phyloP scores from a whole-genome alignment of 2,113 vertebrate species.

The Todiramphus saurophagus region DNA sequence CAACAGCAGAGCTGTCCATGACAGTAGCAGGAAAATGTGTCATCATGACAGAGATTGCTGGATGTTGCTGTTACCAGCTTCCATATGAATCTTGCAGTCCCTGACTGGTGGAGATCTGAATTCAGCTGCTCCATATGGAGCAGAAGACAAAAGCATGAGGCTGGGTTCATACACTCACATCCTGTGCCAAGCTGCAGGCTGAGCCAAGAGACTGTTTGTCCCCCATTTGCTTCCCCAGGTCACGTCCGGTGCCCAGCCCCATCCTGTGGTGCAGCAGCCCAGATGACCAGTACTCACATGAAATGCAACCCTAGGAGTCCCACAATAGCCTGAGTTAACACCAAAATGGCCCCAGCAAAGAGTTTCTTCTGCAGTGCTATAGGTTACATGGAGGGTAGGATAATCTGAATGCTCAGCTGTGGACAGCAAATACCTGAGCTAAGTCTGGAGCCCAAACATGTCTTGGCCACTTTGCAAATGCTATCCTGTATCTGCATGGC shows the following conservation, averaged over 20 bases:
- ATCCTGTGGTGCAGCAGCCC: background rate
- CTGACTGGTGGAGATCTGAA: background rate
- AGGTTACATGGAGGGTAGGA: background rate
- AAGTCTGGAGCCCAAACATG: background rate
- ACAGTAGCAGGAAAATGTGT: background rate
- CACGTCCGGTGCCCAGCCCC: accelerated
- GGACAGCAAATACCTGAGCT: background rate
- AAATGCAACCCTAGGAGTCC: background rate
- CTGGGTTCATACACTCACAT: accelerated
- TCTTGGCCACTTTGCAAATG: background rate
- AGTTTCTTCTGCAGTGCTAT: background rate
- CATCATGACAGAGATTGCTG: background rate
- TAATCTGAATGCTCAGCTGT: background rate
- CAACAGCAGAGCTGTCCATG: background rate
- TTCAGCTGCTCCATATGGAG: background rate
- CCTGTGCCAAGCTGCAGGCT: background rate
- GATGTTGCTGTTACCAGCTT: background rate
- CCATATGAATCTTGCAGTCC: accelerated
- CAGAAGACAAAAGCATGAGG: background rate
- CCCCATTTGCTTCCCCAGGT: accelerated
- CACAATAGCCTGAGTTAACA: background rate
- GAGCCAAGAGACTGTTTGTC: background rate
- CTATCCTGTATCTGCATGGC: background rate
- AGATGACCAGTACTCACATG: background rate
- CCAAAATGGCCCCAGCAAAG: background rate